Evolutionary conservation across 2,113 vertebrate species (phyloP).

Genomic region (Stegostoma tigrinum): DNA sequence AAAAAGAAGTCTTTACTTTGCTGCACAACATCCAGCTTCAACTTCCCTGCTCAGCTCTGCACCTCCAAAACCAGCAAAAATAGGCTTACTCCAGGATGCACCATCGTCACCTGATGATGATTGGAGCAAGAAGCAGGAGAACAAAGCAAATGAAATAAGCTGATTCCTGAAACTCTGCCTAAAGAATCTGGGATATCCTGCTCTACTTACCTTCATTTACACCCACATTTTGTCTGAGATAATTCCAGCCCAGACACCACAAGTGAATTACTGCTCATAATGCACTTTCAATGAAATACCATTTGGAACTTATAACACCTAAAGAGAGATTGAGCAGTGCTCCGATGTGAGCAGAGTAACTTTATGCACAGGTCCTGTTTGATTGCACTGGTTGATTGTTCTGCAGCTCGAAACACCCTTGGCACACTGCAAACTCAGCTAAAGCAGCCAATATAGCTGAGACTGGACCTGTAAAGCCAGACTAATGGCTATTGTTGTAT

Average conservation of each 20-base stretch:
- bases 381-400: neutral
- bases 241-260: neutral
- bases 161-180: neutral
- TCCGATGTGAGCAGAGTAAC: neutral
- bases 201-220: neutral
- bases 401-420: neutral
- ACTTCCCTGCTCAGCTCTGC: neutral
- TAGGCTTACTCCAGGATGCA: neutral
- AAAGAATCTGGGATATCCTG: neutral
- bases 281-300: neutral
- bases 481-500: neutral
- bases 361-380: neutral
- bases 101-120: neutral
- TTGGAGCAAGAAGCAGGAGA: neutral
- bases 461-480: neutral
- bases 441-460: neutral
- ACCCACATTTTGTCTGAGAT: neutral
- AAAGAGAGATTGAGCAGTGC: neutral
- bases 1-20: neutral
- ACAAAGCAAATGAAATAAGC: neutral
- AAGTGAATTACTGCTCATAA: neutral
- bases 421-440: neutral
- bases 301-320: neutral
- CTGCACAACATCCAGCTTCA: neutral
- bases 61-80: neutral